Conservation (phyloP, 2,888 invertebrate species). For the Embidobia sp. region DNA sequence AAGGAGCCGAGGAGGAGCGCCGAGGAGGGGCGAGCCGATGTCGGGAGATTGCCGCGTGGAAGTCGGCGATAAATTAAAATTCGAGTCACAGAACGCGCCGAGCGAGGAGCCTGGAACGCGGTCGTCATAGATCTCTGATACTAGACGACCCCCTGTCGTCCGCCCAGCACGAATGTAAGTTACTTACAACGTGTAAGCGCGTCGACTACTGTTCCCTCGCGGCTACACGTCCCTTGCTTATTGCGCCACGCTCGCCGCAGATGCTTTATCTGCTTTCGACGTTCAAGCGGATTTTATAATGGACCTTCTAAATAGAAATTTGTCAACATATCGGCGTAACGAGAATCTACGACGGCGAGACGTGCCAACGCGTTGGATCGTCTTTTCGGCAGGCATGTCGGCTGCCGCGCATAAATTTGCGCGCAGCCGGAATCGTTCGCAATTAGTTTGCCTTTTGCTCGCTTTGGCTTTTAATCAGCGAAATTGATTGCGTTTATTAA, state of each 20-base stretch:
- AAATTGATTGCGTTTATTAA: too few relatives aligned
- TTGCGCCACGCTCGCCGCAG: constrained; percentile 30
- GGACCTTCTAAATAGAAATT: constrained; percentile 31
- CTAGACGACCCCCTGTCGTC: constrained; percentile 63
- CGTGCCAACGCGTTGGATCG: too few relatives aligned
- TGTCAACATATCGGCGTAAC: constrained; percentile 21
- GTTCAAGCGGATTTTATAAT: constrained; percentile 16
- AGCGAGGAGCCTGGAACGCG: constrained; percentile 23
- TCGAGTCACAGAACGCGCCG: constrained; percentile 56
- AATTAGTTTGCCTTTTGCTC: too few relatives aligned
- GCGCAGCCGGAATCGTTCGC: too few relatives aligned
- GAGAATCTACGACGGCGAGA: neutral
- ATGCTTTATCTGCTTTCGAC: constrained; percentile 42
- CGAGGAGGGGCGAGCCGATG: too few relatives aligned
- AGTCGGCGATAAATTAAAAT: constrained; percentile 52
- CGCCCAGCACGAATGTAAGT: constrained; percentile 60
- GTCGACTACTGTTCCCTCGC: constrained; percentile 61
- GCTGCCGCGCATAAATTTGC: too few relatives aligned
- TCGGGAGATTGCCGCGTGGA: constrained; percentile 10
- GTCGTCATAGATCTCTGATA: constrained; percentile 62
- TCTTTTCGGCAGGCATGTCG: too few relatives aligned
- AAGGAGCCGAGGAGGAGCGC: too few relatives aligned
- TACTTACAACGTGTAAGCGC: constrained; percentile 59
- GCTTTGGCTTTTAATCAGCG: too few relatives aligned
- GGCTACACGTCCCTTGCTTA: constrained; percentile 48